Evolutionary conservation across 2,797 vertebrate species (phyloP), one percentile per base, ranked within the genome.

Genomic region (Orientallactaga sibirica): DNA sequence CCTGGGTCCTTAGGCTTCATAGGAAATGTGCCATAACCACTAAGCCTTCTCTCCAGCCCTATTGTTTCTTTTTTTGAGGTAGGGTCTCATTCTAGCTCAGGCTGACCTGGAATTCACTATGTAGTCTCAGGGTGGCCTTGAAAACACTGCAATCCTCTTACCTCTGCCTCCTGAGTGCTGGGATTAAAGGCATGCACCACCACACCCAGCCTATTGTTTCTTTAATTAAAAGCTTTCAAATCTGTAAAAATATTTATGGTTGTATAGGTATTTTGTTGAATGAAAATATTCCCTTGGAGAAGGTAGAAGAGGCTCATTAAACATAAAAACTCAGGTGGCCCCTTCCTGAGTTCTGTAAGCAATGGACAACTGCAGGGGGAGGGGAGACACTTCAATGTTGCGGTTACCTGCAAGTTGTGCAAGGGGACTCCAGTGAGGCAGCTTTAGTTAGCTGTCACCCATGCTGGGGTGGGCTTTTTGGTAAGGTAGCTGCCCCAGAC

Each of bases 241-340:
- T 76, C 22, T 88, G 12, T 24, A 90, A 94, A 94, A 91, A 85
- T 10, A 55, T n/a, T 25, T 55, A 55, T 52, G 27, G 27, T 55
- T 48, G 7, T 48, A 14, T 18, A 86, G 27, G 12, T 20, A 52
- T 48, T 24, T 64, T 62, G 15, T 62, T 62, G 20, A 3, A 62
- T 62, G 61, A 22, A 22, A 62, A 62, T 14, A 22, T 62, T 75
- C 58, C 58, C 27, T 43, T 48, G 33, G 12, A 25, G 71, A 71
- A 70, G 43, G n/a, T n/a, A 16, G 64, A 33, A 27, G 33, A 74
- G 55, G 52, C 37, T 27, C 10, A 73, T 10, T 25, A 27, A 85
- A 85, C 22, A 2, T 41, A 24, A 27, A 20, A 83, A 29, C 22
- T 22, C 15, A 18, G 41, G 27, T 29, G 61, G 52, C n/a, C 52